A percentile compares a stretch with the other conserved stretches of the same genome.
phyloP scores from a whole-genome alignment of 2,113 vertebrate genomes.

The Heterochromis multidens region DNA sequence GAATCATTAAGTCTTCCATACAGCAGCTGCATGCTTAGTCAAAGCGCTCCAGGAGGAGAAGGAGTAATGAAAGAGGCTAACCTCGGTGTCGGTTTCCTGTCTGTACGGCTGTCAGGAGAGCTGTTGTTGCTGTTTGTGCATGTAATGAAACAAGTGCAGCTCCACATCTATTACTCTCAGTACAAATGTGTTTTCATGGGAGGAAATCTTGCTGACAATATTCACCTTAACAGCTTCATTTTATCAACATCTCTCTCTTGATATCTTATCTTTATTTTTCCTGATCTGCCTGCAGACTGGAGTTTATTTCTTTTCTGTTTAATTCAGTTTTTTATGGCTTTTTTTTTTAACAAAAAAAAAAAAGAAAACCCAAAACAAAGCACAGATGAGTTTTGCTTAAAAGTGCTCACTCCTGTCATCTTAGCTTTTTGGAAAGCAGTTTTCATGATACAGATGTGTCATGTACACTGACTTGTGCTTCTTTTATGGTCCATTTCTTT shows the following conservation, averaged over 20 bases:
- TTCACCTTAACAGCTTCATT: constrained; percentile 18
- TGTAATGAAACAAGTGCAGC: constrained; percentile 18
- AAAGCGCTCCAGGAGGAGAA: not conserved
- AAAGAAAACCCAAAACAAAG: not conserved
- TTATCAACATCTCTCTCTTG: not conserved
- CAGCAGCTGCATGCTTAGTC: not conserved
- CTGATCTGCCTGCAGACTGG: not conserved
- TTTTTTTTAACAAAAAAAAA: no score
- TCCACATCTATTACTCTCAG: not conserved
- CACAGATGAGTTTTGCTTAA: not conserved
- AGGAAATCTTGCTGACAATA: not conserved
- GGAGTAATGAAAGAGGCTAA: not conserved
- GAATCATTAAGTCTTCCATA: not conserved
- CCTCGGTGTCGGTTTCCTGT: not conserved
- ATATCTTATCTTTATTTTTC: not conserved
- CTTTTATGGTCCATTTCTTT: not conserved
- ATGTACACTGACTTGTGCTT: not conserved
- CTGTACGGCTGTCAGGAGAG: constrained; percentile 10
- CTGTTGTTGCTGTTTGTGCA: not conserved
- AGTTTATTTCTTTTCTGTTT: not conserved
- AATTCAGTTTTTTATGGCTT: not conserved
- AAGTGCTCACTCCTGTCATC: not conserved
- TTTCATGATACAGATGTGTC: not conserved
- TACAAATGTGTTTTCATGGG: not conserved
- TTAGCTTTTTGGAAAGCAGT: not conserved